Percentiles rank a stretch among this genome's conserved stretches.
Evolutionary conservation across 2,113 vertebrate species (phyloP).

Genomic region (Sinosuthora webbiana): DNA sequence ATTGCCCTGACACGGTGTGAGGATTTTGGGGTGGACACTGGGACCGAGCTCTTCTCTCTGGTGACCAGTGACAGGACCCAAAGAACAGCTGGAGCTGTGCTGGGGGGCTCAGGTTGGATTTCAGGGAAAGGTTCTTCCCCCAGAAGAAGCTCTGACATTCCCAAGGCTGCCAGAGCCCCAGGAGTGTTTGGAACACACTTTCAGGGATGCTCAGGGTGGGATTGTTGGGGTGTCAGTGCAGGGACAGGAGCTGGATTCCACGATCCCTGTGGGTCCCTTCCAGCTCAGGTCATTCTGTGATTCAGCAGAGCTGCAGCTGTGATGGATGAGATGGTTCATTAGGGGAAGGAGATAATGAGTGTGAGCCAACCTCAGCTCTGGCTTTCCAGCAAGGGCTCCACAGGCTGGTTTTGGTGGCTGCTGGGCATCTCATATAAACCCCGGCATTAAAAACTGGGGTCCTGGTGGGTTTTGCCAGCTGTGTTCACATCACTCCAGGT

Average conservation of each 20-base stretch:
- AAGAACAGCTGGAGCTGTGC: background rate
- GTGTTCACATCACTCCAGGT: accelerated
- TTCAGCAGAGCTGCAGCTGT: background rate
- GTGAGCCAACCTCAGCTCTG: background rate
- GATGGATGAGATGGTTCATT: background rate
- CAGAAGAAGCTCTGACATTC: background rate
- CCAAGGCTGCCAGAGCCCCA: background rate
- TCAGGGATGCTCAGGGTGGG: background rate
- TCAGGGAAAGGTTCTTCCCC: background rate
- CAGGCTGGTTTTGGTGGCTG: background rate
- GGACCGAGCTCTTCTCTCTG: background rate
- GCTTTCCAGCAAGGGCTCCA: background rate
- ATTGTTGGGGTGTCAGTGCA: background rate
- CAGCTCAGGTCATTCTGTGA: background rate
- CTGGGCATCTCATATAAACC: accelerated
- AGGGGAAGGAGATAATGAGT: background rate
- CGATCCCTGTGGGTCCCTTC: background rate
- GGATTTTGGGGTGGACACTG: accelerated
- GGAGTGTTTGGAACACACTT: accelerated
- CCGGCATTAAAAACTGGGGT: background rate
- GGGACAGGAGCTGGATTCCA: background rate
- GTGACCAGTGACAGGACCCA: background rate
- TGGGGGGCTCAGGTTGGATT: accelerated
- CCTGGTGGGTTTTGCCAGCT: background rate
- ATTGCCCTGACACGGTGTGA: accelerated